phyloP scores from a whole-genome alignment of 2,797 vertebrate species.

The Rhodeus uyekii region DNA sequence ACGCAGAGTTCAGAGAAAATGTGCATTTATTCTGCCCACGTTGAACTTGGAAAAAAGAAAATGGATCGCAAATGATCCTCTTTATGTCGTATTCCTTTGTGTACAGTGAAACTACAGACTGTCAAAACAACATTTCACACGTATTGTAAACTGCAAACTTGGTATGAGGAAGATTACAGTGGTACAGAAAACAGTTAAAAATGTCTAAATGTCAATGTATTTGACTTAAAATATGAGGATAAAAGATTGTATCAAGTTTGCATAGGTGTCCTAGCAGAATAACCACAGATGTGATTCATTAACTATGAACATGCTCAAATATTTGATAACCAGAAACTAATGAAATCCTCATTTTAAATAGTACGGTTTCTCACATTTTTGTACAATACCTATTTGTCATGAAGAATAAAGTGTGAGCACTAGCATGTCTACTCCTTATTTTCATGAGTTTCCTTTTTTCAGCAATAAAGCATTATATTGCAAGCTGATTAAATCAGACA shows the following conservation, averaged over 20 bases:
- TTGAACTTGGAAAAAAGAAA: conserved; percentile 3
- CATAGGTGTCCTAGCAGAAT: neutral
- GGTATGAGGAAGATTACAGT: no score
- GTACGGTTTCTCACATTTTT: neutral
- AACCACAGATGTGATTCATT: neutral
- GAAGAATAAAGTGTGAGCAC: neutral
- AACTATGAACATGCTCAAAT: neutral
- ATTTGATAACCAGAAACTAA: neutral
- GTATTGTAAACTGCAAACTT: neutral
- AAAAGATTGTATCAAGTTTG: neutral
- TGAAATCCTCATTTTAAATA: neutral
- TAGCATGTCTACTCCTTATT: no score
- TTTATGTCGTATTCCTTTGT: neutral
- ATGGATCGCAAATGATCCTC: neutral
- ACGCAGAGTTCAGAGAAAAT: conserved; percentile 17
- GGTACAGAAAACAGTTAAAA: neutral
- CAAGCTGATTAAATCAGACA: no score
- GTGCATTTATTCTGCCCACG: neutral
- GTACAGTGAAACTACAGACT: neutral
- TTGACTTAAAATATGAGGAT: neutral
- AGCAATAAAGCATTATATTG: no score
- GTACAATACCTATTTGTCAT: neutral
- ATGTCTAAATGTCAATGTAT: neutral
- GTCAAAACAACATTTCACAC: conserved; percentile 18
- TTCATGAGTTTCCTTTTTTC: no score